Conservation (phyloP, 2,888 invertebrate species). For the Eumacrocentrus americanus region DNA sequence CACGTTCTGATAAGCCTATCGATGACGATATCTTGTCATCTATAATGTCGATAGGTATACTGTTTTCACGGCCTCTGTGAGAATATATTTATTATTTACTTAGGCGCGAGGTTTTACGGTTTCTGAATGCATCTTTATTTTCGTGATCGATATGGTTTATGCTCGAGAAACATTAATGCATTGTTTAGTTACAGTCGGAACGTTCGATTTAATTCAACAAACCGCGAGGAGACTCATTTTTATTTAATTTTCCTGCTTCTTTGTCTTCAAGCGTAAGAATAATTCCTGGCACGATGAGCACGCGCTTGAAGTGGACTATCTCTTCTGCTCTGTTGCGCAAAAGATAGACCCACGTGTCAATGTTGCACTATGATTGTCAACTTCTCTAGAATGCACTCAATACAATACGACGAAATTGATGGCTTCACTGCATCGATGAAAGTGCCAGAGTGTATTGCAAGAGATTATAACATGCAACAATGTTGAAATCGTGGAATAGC, state of each 20-base stretch:
- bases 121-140: background rate
- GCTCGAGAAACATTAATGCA: background rate
- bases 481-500: background rate
- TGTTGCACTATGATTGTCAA: too few species aligned
- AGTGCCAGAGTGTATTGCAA: too few species aligned
- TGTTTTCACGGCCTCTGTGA: background rate
- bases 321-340: conserved; percentile 5
- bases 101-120: background rate
- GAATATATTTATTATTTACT: background rate
- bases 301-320: conserved; percentile 3
- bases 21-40: background rate
- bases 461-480: too few species aligned
- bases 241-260: too few species aligned
- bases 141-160: too few species aligned
- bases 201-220: background rate
- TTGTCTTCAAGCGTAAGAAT: too few species aligned
- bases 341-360: background rate
- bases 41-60: background rate
- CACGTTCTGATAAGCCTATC: conserved; percentile 3
- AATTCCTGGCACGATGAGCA: background rate
- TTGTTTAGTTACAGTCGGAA: too few species aligned
- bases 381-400: too few species aligned
- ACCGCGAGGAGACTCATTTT: background rate
- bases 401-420: background rate
- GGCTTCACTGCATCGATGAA: background rate